These are phyloP conservation scores for Synergus itoensis DNA, from an alignment of 2,888 invertebrate species.

Conservation along the genomic window DNA sequence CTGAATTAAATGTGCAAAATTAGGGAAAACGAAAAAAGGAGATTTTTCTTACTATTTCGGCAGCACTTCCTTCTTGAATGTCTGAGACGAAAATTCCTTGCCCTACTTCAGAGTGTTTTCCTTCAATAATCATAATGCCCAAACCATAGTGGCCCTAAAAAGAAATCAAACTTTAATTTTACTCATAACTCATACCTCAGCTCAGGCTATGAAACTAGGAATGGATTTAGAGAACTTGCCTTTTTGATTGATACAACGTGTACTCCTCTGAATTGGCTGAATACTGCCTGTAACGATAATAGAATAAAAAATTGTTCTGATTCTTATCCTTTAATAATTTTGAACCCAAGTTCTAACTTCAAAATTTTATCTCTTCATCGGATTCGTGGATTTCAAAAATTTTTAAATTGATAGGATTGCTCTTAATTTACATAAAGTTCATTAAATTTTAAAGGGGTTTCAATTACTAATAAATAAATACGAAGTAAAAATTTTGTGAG, in stretches of 20 bases:
- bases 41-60: constrained; percentile 84
- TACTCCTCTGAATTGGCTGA: constrained; percentile 84
- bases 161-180: constrained; percentile 31
- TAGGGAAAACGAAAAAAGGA: constrained; percentile 13
- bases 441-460: too few relatives aligned
- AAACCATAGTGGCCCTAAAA: constrained; percentile 87
- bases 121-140: constrained; percentile 97
- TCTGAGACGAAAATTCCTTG: constrained; percentile 96
- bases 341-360: too few relatives aligned
- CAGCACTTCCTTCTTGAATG: constrained; percentile 93
- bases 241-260: constrained; percentile 91
- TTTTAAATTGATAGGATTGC: too few relatives aligned
- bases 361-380: too few relatives aligned
- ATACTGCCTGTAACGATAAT: constrained; percentile 53
- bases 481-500: not conserved
- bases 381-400: too few relatives aligned
- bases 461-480: too few relatives aligned
- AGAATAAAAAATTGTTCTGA: not conserved
- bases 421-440: too few relatives aligned
- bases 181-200: too few relatives aligned
- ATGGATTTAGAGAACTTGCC: constrained; percentile 78
- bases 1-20: constrained; percentile 16
- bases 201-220: not conserved
- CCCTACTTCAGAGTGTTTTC: constrained; percentile 94
- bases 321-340: too few relatives aligned